Percentiles rank a stretch among this genome's conserved stretches.
Evolutionary conservation across 2,797 vertebrate genomes (phyloP).

Genomic region (Microcaecilia unicolor): DNA sequence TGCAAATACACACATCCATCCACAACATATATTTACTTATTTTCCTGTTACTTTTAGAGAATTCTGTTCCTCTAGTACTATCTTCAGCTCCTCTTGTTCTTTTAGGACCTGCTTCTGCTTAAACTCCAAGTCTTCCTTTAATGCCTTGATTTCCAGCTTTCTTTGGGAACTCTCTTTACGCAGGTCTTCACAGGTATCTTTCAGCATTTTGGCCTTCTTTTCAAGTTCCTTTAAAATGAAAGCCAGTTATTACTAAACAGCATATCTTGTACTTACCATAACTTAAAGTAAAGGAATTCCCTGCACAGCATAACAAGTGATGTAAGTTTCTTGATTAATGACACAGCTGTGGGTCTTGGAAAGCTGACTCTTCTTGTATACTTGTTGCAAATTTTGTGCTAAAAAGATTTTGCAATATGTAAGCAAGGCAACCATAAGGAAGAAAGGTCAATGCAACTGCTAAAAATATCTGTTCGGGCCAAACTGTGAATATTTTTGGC

Average conservation of each 20-base stretch:
- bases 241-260: background rate
- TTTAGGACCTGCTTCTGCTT: constrained; percentile 52
- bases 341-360: background rate
- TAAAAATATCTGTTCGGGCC: too few species aligned
- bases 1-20: too few species aligned
- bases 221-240: constrained; percentile 58
- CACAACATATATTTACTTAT: too few species aligned
- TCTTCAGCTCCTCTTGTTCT: constrained; percentile 63
- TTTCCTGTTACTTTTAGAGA: constrained; percentile 71
- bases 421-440: too few species aligned
- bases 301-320: background rate
- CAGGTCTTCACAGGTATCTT: constrained; percentile 69
- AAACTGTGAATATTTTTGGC: too few species aligned
- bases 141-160: constrained; percentile 64
- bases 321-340: background rate
- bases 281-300: background rate
- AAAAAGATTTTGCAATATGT: background rate
- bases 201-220: constrained; percentile 53
- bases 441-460: too few species aligned
- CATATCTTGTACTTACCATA: background rate
- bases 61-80: constrained; percentile 52
- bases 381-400: background rate
- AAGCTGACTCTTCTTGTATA: background rate
- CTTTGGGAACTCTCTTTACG: constrained; percentile 68
- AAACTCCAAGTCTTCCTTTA: constrained; percentile 62